Percentiles rank a stretch among this genome's conserved stretches.
phyloP scores from a whole-genome alignment of 2,888 invertebrate genomes.

The Petrolisthes manimaculis region DNA sequence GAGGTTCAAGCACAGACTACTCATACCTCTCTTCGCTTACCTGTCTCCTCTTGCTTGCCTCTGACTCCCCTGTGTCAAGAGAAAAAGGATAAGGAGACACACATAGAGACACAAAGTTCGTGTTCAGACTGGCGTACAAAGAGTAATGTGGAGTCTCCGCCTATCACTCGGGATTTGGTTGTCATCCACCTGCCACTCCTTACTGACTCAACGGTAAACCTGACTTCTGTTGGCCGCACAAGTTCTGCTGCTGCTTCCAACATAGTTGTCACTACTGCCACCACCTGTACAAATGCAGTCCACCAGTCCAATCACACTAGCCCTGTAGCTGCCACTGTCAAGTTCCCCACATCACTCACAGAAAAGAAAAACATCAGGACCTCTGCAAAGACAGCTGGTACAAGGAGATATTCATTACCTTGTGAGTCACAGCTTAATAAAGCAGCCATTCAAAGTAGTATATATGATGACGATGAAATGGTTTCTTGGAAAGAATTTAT shows the following conservation, averaged over 20 bases:
- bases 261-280: slow-evolving; percentile 21
- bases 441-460: slow-evolving; percentile 2
- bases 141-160: slow-evolving; percentile 19
- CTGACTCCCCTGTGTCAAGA: background rate
- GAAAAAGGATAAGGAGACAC: background rate
- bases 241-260: slow-evolving; percentile 20
- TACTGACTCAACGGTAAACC: slow-evolving; percentile 25
- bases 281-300: slow-evolving; percentile 13
- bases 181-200: slow-evolving; percentile 51
- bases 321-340: slow-evolving; percentile 27
- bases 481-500: slow-evolving; percentile 8
- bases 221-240: background rate
- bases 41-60: background rate
- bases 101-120: background rate
- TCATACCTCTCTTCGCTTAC: background rate
- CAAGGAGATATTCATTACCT: slow-evolving; percentile 10
- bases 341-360: slow-evolving; percentile 8
- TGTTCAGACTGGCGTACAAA: slow-evolving; percentile 29
- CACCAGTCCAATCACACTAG: slow-evolving; percentile 25
- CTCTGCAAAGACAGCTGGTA: background rate
- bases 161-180: slow-evolving; percentile 41
- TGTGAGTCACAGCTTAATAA: slow-evolving; percentile 17
- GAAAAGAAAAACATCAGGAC: background rate
- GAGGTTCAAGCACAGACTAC: background rate
- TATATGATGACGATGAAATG: slow-evolving; percentile 13